Evolutionary conservation across 2,888 invertebrate genomes (phyloP), one percentile per base, ranked within the genome.

Genomic region (Drosophila multiciliata): DNA sequence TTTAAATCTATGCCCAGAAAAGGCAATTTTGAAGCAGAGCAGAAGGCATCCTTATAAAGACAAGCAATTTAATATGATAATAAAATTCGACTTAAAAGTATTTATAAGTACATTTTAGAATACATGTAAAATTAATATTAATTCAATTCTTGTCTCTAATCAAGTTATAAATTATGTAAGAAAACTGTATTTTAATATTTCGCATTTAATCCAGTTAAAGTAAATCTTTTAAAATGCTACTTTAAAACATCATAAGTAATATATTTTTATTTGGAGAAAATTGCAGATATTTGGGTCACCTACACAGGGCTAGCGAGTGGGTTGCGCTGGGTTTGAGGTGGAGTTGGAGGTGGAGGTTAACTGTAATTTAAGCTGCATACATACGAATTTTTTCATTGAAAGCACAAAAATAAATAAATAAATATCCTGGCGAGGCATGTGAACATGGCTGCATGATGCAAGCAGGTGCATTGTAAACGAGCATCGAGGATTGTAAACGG

Each of bases 341-440:
- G 40, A 42, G 66, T 8, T 2, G 20, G 7, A 17, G 26, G 26
- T 6, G 2, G 26, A 8, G 48, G 8, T 1, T 12, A 57, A 11
- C 68, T 57, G 55, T 69, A 68, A 69, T 59, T 69, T 69, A 48
- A 68, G 69, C 52, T 69, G 69, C 40, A 69, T n/a, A 52, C 66
- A 48, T 66, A 52, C 67, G 42, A 54, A 48, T 66, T 71, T 45
- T 70, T 33, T 58, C 69, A 75, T 66, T 75, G 64, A 63, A 62
- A 82, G 58, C 63, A n/a, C 62, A 54, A 50, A 65, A 74, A 82
- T 84, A 68, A 75, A 80, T 82, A 82, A 80, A 80, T 87, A 80
- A 76, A 76, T 82, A 85, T 72, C 67, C 36, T 54, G 42, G 73
- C 53, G 60, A 62, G 65, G 60, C 74, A 63, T 42, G 78, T 64